These are phyloP conservation scores for Muntiacus muntjak DNA, from an alignment of 2,113 vertebrate genomes.

Conservation along the genomic window DNA sequence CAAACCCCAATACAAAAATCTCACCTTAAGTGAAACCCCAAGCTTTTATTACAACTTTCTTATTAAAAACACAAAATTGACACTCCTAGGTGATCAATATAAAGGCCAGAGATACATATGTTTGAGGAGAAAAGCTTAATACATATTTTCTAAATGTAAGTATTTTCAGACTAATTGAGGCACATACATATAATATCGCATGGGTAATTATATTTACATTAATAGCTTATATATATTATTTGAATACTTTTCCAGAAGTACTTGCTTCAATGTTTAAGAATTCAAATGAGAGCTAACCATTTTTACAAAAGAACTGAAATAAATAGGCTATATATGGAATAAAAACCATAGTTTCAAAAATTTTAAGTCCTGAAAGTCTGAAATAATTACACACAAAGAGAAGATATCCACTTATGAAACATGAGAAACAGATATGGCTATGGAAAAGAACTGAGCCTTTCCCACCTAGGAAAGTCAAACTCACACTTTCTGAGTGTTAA, in stretches of 20 bases:
- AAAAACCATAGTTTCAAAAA: neutral
- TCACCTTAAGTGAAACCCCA: slow-evolving; percentile 72
- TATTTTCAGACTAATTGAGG: neutral
- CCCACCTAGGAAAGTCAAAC: neutral
- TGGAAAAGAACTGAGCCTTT: neutral
- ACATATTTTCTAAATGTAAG: slow-evolving; percentile 8
- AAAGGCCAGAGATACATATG: slow-evolving; percentile 34
- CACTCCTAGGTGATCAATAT: slow-evolving; percentile 29
- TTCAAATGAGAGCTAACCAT: neutral
- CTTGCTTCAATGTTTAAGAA: neutral
- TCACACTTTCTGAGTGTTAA: slow-evolving; percentile 27
- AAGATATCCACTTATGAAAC: neutral
- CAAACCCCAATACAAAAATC: slow-evolving; percentile 62
- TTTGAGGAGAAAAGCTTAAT: slow-evolving; percentile 28
- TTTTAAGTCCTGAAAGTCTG: neutral
- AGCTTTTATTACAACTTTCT: slow-evolving; percentile 42
- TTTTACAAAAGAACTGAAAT: neutral
- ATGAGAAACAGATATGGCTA: neutral
- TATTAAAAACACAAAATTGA: slow-evolving; percentile 34
- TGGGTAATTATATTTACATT: neutral
- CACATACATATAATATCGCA: neutral
- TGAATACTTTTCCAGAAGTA: neutral
- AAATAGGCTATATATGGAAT: neutral
- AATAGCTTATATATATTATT: neutral
- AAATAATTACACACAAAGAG: neutral